Base-by-base conservation (phyloP, 1,140 invertebrate species). In the Drosophila elegans region DNA sequence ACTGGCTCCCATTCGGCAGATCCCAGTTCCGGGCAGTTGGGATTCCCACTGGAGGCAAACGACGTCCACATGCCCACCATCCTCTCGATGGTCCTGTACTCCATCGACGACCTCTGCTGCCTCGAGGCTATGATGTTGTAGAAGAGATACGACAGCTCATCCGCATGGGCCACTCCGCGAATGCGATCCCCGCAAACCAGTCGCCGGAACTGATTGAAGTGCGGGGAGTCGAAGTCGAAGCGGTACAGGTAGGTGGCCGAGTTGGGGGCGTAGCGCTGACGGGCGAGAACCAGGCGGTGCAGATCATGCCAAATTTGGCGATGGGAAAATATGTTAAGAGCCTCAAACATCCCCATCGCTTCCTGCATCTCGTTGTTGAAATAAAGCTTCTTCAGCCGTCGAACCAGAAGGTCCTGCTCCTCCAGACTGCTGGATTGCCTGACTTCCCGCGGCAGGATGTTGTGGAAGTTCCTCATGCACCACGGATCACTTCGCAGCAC, bases 61-160 rank as follows among this genome's bases (percentile, higher is more conserved):
- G 90, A 62, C 0, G 90, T 92, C 92, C 92, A 93, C 78, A 94
- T 90, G 78, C 90, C 73, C 0, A 86, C 66, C 80, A 91, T 80
- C 1, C 90, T 77, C 51, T 91, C 52, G 16, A 93, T 93, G 12
- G 91, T 80, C 52, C 57, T 80, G 36, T 91, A 92, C 34, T 90
- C 92, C 5, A 10, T 41, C 0, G 86, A 64, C 4, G 72, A 68
- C 12, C 78, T 76, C 3, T 46, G 52, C 16, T 88, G 45, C 5
- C 75, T 90, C 1, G 55, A 44, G 1, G 83, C 66, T 6, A 76
- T 52, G 4, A 76, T 12, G 61, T 71, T 77, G 64, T 93, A 92
- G 74, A 95, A 96, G 13, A 95, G 68, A 81, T 95, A 95, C 46
- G 94, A 94, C 0, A 95, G 29, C 60, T 96, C 95, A 61, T 95